Evolutionary conservation across 2,113 vertebrate species (phyloP).

Genomic region (Corythaixoides concolor): DNA sequence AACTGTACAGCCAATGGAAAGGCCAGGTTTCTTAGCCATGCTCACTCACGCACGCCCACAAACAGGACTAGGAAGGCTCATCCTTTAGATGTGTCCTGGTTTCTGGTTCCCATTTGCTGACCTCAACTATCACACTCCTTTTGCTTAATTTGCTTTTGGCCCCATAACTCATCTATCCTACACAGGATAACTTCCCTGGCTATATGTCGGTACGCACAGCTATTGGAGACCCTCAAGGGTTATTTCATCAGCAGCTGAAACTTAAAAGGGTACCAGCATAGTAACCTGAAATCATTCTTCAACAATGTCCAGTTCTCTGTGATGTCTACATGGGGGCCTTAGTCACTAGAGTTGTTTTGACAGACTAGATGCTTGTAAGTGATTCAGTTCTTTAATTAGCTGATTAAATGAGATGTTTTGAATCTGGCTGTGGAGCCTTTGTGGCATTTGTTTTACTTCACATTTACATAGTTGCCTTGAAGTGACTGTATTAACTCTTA

Average conservation of each 20-base stretch:
- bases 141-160: background rate
- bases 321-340: background rate
- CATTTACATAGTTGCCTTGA: background rate
- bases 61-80: background rate
- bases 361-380: background rate
- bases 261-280: background rate
- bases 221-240: background rate
- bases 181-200: background rate
- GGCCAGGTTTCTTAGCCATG: background rate
- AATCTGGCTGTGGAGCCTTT: background rate
- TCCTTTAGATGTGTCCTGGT: background rate
- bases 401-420: background rate
- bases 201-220: background rate
- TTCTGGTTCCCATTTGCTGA: background rate
- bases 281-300: background rate
- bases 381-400: background rate
- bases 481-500: background rate
- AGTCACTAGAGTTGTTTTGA: background rate
- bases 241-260: background rate
- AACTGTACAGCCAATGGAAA: fast-evolving
- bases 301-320: background rate
- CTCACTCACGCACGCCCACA: background rate
- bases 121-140: background rate
- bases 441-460: background rate
- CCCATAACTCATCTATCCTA: background rate